Percentiles rank a stretch among this genome's conserved stretches.
Conservation (phyloP, 2,113 vertebrate species). For the Mesocricetus auratus region DNA sequence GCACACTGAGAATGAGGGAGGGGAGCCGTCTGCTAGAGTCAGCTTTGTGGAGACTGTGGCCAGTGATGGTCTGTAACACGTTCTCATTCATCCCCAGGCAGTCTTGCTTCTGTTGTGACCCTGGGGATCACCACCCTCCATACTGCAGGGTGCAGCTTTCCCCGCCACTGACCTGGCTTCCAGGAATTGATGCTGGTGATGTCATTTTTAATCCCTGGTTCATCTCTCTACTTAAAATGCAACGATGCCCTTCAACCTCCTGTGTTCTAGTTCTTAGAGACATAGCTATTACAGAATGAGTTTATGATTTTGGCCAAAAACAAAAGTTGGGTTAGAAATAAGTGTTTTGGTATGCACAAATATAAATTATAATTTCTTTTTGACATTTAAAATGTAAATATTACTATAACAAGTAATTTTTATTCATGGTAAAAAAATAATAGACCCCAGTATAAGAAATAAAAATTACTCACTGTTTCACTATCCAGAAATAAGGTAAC, state of each 20-base stretch:
- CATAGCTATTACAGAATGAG: conserved; percentile 12
- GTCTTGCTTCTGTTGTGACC: background rate
- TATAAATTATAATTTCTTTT: conserved; percentile 32
- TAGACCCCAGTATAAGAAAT: background rate
- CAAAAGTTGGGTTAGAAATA: conserved; percentile 54
- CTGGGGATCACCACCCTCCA: background rate
- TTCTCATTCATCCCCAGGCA: background rate
- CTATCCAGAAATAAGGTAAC: conserved; percentile 16
- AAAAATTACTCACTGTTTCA: background rate
- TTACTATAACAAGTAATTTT: conserved; percentile 24
- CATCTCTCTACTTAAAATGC: conserved; percentile 46
- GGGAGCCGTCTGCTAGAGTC: background rate
- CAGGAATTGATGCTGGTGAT: conserved; percentile 21
- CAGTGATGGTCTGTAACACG: background rate
- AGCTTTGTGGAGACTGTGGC: background rate
- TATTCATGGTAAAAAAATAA: conserved; percentile 16
- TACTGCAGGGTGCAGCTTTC: background rate
- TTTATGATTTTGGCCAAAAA: conserved; percentile 20
- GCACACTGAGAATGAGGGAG: background rate
- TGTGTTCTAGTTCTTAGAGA: conserved; percentile 1
- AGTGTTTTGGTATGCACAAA: background rate
- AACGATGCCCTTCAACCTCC: conserved; percentile 2
- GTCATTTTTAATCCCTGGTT: conserved; percentile 34
- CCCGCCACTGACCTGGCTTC: background rate
- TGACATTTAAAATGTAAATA: conserved; percentile 47